phyloP scores from a whole-genome alignment of 2,797 vertebrate species.

The Holocentrus rufus region DNA sequence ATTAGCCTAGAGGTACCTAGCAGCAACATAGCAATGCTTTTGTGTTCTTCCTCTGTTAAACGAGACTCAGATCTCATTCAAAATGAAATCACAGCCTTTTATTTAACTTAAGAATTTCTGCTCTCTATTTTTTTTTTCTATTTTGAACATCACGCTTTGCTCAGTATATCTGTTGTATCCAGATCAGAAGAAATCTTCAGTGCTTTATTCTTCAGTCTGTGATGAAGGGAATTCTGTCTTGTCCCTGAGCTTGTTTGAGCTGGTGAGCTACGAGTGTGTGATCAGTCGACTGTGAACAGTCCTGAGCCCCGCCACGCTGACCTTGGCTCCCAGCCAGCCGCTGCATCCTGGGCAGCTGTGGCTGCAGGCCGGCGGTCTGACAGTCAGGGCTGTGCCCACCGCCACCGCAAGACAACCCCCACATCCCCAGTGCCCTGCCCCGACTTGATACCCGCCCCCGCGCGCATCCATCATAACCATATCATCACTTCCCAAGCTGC shows the following conservation, averaged over 20 bases:
- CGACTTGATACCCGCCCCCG: conserved; percentile 81
- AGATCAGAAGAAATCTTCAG: conserved; percentile 40
- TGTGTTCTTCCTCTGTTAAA: background rate
- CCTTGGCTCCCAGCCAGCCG: conserved; percentile 85
- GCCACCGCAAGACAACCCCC: conserved; percentile 77
- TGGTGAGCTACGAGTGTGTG: conserved; percentile 73
- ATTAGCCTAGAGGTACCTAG: background rate
- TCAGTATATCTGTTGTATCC: conserved; percentile 29
- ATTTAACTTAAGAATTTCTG: background rate
- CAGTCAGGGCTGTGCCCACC: conserved; percentile 75
- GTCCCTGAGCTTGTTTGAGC: conserved; percentile 76
- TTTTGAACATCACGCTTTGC: background rate
- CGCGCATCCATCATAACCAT: conserved; percentile 84
- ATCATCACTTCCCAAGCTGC: conserved; percentile 80
- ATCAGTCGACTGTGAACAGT: conserved; percentile 82
- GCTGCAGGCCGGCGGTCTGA: conserved; percentile 80
- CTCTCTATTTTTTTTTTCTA: background rate
- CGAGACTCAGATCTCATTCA: background rate
- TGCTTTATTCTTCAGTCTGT: conserved; percentile 43
- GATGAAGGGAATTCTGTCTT: conserved; percentile 65
- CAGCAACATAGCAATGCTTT: background rate
- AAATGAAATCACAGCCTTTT: no score
- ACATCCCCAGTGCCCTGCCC: conserved; percentile 78
- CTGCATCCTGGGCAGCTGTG: conserved; percentile 82
- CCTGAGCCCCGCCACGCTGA: conserved; percentile 77